phyloP scores from a whole-genome alignment of 2,113 vertebrate species.

The Psilopogon haemacephalus region DNA sequence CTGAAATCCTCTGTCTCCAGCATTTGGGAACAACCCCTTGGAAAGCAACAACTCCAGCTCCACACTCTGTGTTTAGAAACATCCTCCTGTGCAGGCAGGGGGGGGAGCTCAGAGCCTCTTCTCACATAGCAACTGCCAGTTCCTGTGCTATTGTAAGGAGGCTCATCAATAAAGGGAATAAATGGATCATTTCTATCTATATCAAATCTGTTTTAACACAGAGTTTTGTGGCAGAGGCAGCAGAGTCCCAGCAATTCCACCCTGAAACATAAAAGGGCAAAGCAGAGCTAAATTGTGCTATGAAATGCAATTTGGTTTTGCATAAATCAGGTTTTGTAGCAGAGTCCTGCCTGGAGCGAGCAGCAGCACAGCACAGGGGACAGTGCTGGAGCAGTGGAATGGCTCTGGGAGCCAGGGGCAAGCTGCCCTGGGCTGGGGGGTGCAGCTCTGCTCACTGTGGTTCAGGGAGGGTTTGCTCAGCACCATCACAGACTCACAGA shows the following conservation, averaged over 20 bases:
- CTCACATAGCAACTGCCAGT: background rate
- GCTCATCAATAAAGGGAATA: constrained; percentile 28
- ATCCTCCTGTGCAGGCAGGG: background rate
- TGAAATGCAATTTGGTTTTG: background rate
- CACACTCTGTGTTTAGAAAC: background rate
- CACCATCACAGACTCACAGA: too few relatives aligned
- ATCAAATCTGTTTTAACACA: background rate
- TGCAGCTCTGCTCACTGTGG: rapidly evolving
- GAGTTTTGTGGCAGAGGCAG: background rate
- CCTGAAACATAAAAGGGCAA: background rate
- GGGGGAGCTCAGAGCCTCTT: background rate
- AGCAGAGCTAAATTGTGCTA: background rate
- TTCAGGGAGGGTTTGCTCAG: rapidly evolving
- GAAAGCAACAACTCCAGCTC: background rate
- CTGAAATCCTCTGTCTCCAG: background rate
- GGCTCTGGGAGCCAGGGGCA: rapidly evolving
- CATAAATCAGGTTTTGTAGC: constrained; percentile 5
- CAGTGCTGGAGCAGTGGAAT: background rate
- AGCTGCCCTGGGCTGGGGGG: rapidly evolving
- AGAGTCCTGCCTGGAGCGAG: background rate
- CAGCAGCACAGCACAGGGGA: rapidly evolving
- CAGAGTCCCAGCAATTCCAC: background rate
- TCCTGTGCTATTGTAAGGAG: background rate
- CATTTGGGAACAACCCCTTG: background rate
- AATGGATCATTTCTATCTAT: background rate